Evolutionary conservation across 2,888 invertebrate genomes (phyloP).

Genomic region (Prostheceraeus crozeri): DNA sequence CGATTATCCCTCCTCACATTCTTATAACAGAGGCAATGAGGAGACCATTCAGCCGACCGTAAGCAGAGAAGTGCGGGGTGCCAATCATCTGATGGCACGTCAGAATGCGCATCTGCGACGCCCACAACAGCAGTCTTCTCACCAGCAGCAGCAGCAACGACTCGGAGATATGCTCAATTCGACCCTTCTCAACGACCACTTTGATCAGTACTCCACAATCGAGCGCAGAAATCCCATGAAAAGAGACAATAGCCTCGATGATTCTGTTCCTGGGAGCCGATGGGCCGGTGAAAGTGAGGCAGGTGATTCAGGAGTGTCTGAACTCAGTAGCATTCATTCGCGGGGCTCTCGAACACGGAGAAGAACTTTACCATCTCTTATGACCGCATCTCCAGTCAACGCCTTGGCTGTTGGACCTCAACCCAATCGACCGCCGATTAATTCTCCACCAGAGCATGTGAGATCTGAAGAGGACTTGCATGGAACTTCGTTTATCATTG

Average conservation of each 20-base stretch:
- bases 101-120: neutral
- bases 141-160: neutral
- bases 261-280: too few relatives aligned
- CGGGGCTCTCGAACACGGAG: too few relatives aligned
- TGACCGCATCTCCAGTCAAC: slow-evolving; percentile 34
- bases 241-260: neutral
- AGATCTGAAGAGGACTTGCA: slow-evolving; percentile 28
- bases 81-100: too few relatives aligned
- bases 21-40: neutral
- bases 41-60: slow-evolving; percentile 11
- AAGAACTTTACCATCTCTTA: slow-evolving; percentile 36
- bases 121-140: slow-evolving; percentile 8
- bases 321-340: too few relatives aligned
- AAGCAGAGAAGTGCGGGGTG: too few relatives aligned
- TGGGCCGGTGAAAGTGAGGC: too few relatives aligned
- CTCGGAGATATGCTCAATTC: slow-evolving; percentile 61
- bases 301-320: too few relatives aligned
- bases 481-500: slow-evolving; percentile 50
- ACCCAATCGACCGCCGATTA: too few relatives aligned
- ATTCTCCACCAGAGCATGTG: too few relatives aligned
- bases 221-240: neutral
- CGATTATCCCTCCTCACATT: slow-evolving; percentile 7
- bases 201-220: slow-evolving; percentile 25
- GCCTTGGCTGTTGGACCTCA: neutral
- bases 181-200: slow-evolving; percentile 15